Evolutionary conservation across 2,797 vertebrate species (phyloP).

Genomic region (Acrocephalus scirpaceus): DNA sequence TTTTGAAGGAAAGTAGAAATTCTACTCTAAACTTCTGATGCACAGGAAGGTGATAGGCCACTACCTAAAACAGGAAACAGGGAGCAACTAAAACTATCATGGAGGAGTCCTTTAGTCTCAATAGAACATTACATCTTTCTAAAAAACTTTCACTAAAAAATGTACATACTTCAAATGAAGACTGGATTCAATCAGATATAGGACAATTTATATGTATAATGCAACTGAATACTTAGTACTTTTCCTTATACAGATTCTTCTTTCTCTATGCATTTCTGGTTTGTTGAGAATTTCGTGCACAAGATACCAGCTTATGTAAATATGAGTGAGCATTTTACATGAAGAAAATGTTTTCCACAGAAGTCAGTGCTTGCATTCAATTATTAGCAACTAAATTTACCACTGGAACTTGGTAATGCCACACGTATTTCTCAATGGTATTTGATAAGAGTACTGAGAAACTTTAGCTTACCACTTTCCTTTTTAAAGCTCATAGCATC

Average conservation of each 20-base stretch:
- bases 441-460: neutral
- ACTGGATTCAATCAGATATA: neutral
- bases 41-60: neutral
- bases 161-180: neutral
- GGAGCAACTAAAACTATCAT: neutral
- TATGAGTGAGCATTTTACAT: rapidly evolving
- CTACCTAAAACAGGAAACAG: neutral
- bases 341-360: neutral
- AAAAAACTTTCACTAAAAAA: neutral
- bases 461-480: neutral
- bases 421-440: neutral
- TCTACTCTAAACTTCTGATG: neutral
- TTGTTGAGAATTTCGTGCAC: neutral
- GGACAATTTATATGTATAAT: neutral
- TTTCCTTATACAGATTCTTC: neutral
- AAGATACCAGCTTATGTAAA: neutral
- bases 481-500: neutral
- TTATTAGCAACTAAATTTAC: neutral
- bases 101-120: neutral
- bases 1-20: neutral
- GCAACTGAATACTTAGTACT: neutral
- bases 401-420: neutral
- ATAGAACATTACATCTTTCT: neutral
- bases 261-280: neutral
- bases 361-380: neutral